Evolutionary conservation across 92 coral and sea anemone species (phyloP), one percentile per base, ranked within the genome.

Genomic region (Palythoa grandis): DNA sequence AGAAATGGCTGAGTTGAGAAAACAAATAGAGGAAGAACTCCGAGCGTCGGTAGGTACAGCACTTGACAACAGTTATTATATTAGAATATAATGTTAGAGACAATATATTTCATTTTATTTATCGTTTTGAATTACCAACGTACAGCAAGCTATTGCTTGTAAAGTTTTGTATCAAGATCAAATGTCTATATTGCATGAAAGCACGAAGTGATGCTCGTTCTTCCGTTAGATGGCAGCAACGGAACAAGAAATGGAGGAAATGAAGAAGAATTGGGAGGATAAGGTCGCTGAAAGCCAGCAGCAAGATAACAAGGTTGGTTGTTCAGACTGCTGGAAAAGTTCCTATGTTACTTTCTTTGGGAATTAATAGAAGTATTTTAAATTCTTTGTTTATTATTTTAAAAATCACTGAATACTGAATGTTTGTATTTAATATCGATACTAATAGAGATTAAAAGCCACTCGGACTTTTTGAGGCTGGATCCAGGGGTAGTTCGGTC

Each of bases 1-100:
- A 95, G 98, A 96, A 86, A 83, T 96, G 92, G 98, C 95, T 11
- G 97, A 95, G 52, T 88, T 96, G 57, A 91, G 98, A 72, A 96
- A 96, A 76, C 93, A 96, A 80, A 96, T 96, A 20, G 98, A 96
- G 70, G 98, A 94, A 67, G 98, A 96, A 75, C 87, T 96, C 47
- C 82, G 83, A 76, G 98, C 95, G 7, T 91, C 97, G 82, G 98
- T 95, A 58, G 86, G 95, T 70, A 24, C 1, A 11, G 16, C 14
- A 37, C 6, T 78, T 66, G 57, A 17, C 17, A 72, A 38, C 43
- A 19, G 7, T 11, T 82, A 25, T 39, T 13, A 1, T 82, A 23
- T 39, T 13, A 3, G 25, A 37, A 10, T 67, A 16, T 70, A 11
- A 43, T 43, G 50, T 43, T 43, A 43, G 6, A 43, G 9, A 8